phyloP scores from a whole-genome alignment of 2,797 vertebrate species.

The Anguilla anguilla region DNA sequence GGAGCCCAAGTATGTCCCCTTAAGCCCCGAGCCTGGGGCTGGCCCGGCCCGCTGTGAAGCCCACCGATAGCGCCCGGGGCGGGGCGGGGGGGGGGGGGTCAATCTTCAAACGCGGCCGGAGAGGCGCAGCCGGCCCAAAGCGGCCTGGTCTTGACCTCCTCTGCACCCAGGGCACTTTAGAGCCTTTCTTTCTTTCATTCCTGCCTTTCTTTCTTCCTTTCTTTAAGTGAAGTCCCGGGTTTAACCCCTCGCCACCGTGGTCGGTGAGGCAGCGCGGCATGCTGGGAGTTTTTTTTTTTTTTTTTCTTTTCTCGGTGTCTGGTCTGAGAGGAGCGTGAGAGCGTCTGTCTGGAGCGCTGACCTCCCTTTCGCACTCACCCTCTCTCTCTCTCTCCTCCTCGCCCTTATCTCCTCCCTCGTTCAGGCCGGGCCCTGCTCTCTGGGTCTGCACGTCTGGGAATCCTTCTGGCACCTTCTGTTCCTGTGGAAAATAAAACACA shows the following conservation, averaged over 20 bases:
- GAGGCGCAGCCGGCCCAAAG: slow-evolving; percentile 27
- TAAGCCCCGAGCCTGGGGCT: slow-evolving; percentile 48
- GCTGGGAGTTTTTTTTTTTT: background rate
- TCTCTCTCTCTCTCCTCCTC: background rate
- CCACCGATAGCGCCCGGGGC: slow-evolving; percentile 42
- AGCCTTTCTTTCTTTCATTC: slow-evolving; percentile 43
- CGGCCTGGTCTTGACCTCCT: slow-evolving; percentile 63
- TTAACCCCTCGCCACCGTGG: background rate
- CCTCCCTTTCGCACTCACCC: no score
- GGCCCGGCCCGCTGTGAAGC: slow-evolving; percentile 55
- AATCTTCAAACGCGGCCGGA: slow-evolving; percentile 59
- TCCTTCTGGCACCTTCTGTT: background rate
- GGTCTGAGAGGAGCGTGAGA: background rate
- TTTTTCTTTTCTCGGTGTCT: background rate
- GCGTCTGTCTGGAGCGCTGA: background rate
- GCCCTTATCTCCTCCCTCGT: background rate
- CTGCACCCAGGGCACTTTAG: slow-evolving; percentile 64
- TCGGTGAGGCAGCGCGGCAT: slow-evolving; percentile 31
- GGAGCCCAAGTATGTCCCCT: slow-evolving; percentile 45
- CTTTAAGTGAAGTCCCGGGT: background rate
- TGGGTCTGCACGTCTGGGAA: background rate
- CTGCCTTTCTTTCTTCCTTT: background rate
- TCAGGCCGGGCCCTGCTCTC: background rate
- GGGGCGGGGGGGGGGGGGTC: slow-evolving; percentile 46
- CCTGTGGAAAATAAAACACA: background rate